Conservation (phyloP, 2,113 vertebrate species). For the Daubentonia madagascariensis region DNA sequence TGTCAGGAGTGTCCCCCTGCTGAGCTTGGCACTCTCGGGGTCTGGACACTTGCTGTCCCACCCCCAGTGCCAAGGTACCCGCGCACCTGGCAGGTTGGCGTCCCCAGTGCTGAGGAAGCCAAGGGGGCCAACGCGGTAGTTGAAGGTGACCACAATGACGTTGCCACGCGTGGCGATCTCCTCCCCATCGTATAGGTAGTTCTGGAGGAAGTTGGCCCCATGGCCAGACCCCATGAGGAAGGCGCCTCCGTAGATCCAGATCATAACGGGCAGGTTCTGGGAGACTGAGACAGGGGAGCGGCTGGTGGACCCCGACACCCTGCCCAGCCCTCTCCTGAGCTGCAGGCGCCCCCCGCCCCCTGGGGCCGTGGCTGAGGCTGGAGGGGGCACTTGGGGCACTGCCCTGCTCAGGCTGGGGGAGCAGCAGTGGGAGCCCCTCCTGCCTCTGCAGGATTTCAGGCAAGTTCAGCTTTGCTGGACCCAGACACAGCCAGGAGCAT, state of each 20-base stretch:
- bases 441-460: neutral
- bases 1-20: rapidly evolving
- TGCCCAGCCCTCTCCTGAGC: rapidly evolving
- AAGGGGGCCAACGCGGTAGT: slow-evolving; percentile 92
- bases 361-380: no score
- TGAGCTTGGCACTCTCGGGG: neutral
- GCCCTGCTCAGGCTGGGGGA: no score
- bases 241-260: slow-evolving; percentile 93
- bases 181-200: slow-evolving; percentile 92
- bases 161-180: slow-evolving; percentile 92
- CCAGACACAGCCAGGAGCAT: neutral
- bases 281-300: slow-evolving; percentile 85
- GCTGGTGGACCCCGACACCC: neutral
- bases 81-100: slow-evolving; percentile 82
- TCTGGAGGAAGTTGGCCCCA: slow-evolving; percentile 89
- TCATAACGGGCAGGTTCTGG: slow-evolving; percentile 90
- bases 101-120: slow-evolving; percentile 97
- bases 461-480: neutral
- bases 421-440: neutral
- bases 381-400: neutral
- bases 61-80: rapidly evolving
- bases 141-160: slow-evolving; percentile 93
- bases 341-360: neutral
- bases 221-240: slow-evolving; percentile 87
- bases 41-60: rapidly evolving